Evolutionary conservation across 2,797 vertebrate species (phyloP).

Genomic region (Morelia viridis): DNA sequence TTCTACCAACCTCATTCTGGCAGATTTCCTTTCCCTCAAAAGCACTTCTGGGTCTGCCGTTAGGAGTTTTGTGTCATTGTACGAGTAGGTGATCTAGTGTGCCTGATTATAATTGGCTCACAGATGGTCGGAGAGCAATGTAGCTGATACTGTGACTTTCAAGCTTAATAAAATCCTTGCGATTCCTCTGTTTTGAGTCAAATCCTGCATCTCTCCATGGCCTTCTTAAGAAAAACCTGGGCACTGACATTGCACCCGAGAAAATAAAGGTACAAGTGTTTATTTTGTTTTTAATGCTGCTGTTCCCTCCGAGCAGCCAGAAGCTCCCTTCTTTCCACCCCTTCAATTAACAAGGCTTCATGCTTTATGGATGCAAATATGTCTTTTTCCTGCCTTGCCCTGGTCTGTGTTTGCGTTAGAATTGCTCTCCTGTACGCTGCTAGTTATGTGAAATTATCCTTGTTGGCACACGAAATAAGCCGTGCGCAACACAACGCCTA

Average conservation of each 20-base stretch:
- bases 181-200: background rate
- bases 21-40: background rate
- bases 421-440: too few relatives aligned
- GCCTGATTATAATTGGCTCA: background rate
- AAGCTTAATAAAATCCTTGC: background rate
- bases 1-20: slow-evolving; percentile 39
- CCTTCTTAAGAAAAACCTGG: background rate
- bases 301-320: too few relatives aligned
- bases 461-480: too few relatives aligned
- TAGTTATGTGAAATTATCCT: too few relatives aligned
- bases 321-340: too few relatives aligned
- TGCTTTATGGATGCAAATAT: too few relatives aligned
- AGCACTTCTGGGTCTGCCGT: slow-evolving; percentile 35
- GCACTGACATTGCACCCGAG: background rate
- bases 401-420: too few relatives aligned
- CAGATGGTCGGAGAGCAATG: background rate
- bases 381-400: too few relatives aligned
- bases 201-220: background rate
- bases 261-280: background rate
- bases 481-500: too few relatives aligned
- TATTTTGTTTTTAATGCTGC: background rate
- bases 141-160: background rate
- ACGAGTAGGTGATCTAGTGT: background rate
- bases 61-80: slow-evolving; percentile 15
- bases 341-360: too few relatives aligned